Base-by-base conservation (phyloP, 2,888 invertebrate genomes). In the Ganaspis brasiliensis region DNA sequence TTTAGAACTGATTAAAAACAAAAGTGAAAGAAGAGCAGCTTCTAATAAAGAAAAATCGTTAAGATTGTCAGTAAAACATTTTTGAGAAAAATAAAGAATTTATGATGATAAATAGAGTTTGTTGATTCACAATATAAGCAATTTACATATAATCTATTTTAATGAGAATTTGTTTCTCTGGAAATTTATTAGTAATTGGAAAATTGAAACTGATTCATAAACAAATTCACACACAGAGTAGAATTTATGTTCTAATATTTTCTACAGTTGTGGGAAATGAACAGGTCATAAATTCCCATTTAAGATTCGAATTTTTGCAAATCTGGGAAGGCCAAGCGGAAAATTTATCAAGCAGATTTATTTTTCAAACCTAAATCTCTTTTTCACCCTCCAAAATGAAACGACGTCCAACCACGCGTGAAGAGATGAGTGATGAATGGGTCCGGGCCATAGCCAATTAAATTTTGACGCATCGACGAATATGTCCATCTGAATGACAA, bases 381-480 rank as follows among this genome's bases (percentile, higher is more conserved):
- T 31, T 31, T 59, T 1, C 59, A 59, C 10, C 59, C 59, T 9
- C 26, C 16, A 10, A 10, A 59, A 59, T 59, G 31, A 35, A 31
- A 59, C 16, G n/a, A 59, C 59, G 26, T 31, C n/a, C 59, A 31
- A 59, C 26, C 16, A 31, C 31, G 31, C 31, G 59, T 59, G 31
- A 3, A 59, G 31, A 35, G 16, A 16, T 31, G 59, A 59, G 31
- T 59, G 59, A 59, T 59, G 59, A 59, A 59, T n/a, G 59, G 26
- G n/a, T 0, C 0, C n/a, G 9, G 3, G n/a, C 26, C 10, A 1
- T 59, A 35, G 10, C 8, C 59, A 59, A 31, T 59, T 31, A 59
- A 59, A 59, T 59, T 59, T 14, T 59, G 31, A 59, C 16, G 31
- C 31, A 59, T 59, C 16, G 59, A 59, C 31, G 16, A 59, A 59